Percentiles rank a stretch among this genome's conserved stretches.
These are phyloP conservation scores for Andricus grossulariae DNA, from an alignment of 1,140 invertebrate genomes.

Conservation along the genomic window DNA sequence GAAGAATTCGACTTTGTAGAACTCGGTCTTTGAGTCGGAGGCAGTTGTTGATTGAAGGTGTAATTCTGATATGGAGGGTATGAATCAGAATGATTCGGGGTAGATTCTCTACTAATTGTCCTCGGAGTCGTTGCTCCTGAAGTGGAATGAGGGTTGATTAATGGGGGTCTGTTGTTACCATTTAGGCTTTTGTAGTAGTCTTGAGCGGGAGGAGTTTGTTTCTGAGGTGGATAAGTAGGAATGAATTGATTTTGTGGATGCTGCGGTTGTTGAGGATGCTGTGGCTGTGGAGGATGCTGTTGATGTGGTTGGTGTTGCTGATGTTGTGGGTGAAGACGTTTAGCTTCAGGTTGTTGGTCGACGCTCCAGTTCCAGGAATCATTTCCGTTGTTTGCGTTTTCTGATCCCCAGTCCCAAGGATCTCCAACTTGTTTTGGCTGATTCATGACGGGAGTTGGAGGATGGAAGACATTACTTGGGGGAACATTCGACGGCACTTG, in stretches of 20 bases:
- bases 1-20: slow-evolving; percentile 50
- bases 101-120: slow-evolving; percentile 50
- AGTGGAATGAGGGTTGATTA: slow-evolving; percentile 48
- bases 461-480: slow-evolving; percentile 47
- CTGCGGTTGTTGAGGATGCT: slow-evolving; percentile 45
- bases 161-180: slow-evolving; percentile 59
- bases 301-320: slow-evolving; percentile 55
- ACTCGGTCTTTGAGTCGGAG: slow-evolving; percentile 44
- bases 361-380: slow-evolving; percentile 73
- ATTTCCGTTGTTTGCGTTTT: slow-evolving; percentile 64
- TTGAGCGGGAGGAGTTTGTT: slow-evolving; percentile 56
- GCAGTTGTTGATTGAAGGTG: slow-evolving; percentile 60
- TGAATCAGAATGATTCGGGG: slow-evolving; percentile 57
- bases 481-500: slow-evolving; percentile 46
- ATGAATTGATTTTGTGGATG: slow-evolving; percentile 55
- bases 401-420: slow-evolving; percentile 67
- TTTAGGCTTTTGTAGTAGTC: slow-evolving; percentile 70
- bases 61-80: slow-evolving; percentile 61
- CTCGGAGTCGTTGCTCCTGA: slow-evolving; percentile 47
- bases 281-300: slow-evolving; percentile 51
- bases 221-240: slow-evolving; percentile 56
- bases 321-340: slow-evolving; percentile 49
- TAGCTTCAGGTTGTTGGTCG: slow-evolving; percentile 63
- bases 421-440: slow-evolving; percentile 62
- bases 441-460: slow-evolving; percentile 49